Evolutionary conservation across 2,888 invertebrate genomes (phyloP).

Genomic region (Epiblema foenella): DNA sequence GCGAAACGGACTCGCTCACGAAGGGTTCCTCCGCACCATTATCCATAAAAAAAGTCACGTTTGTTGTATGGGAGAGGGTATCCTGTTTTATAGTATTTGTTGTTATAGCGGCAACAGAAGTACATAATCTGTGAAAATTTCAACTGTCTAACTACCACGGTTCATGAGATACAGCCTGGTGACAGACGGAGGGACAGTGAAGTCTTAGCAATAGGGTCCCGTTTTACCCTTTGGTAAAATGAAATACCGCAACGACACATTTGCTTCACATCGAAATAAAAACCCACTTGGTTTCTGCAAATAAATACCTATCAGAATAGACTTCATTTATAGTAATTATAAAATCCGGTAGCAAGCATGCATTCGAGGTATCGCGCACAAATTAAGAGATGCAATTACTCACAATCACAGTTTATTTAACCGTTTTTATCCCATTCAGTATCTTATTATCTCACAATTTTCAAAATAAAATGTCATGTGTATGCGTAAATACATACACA

Average conservation of each 20-base stretch:
- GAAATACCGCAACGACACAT: not conserved
- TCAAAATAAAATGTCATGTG: not conserved
- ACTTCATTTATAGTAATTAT: conserved; percentile 4
- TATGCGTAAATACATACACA: not conserved
- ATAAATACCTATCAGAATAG: not conserved
- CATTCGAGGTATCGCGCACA: conserved; percentile 8
- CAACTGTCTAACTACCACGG: too few species aligned
- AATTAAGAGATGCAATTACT: conserved; percentile 28
- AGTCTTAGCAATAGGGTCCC: too few species aligned
- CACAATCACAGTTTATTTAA: conserved; percentile 21
- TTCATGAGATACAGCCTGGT: too few species aligned
- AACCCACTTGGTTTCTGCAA: not conserved
- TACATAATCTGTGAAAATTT: too few species aligned
- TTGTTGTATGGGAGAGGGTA: too few species aligned
- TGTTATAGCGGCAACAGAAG: too few species aligned
- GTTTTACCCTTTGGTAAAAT: too few species aligned
- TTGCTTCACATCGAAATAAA: not conserved
- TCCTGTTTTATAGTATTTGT: too few species aligned
- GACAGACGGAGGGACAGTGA: too few species aligned
- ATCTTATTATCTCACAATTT: not conserved
- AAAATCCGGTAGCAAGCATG: conserved; percentile 1
- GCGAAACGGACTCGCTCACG: too few species aligned
- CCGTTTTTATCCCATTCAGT: conserved; percentile 10
- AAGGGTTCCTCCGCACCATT: too few species aligned
- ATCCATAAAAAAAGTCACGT: too few species aligned